Base-by-base conservation (phyloP, 2,113 vertebrate genomes). In the Ciconia maguari region DNA sequence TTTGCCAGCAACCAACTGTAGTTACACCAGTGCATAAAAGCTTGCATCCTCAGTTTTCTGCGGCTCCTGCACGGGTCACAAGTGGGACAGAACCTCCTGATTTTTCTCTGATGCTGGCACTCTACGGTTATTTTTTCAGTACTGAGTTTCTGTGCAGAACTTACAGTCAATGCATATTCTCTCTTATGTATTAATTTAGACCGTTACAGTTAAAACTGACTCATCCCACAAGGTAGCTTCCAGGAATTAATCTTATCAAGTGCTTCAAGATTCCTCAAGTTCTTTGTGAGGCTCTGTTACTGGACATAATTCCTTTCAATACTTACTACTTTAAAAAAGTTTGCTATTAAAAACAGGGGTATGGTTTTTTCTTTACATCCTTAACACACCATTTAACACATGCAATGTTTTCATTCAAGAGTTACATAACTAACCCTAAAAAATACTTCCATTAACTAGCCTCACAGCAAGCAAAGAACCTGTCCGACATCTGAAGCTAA, bases 121-220 rank as follows among this genome's bases (percentile, higher is more conserved):
- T 27, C 38, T 19, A 1, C 16, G 16, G 20, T 6, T 34, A 2
- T 3, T 74, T 46, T 52, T 41, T 64, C 44, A 69, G 22, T 9
- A 46, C 0, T 8, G 30, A 49, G 34, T 46, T 57, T 51, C 71
- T 61, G 41, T 13, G n/a, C 57, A 68, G 57, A 82, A 32, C 52
- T 44, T 13, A 6, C 1, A 29, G 58, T 4, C 34, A 38, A n/a
- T 0, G 7, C 38, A 13, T 44, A 12, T 20, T 36, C 30, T 26
- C n/a, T 38, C 60, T 42, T 10, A 27, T 0, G 0, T 13, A 11
- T 9, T 32, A 44, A 34, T 66, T 78, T 16, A 51, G 24, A 55
- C 19, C n/a, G 49, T 11, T 74, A 58, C 21, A 58, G 3, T 61
- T 66, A 1, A 0, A 75, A 78, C 20, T 30, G 44, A 51, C 51